A percentile compares a stretch with the other conserved stretches of the same genome.
phyloP scores from a whole-genome alignment of 2,797 vertebrate genomes.

The Falco novaeseelandiae region DNA sequence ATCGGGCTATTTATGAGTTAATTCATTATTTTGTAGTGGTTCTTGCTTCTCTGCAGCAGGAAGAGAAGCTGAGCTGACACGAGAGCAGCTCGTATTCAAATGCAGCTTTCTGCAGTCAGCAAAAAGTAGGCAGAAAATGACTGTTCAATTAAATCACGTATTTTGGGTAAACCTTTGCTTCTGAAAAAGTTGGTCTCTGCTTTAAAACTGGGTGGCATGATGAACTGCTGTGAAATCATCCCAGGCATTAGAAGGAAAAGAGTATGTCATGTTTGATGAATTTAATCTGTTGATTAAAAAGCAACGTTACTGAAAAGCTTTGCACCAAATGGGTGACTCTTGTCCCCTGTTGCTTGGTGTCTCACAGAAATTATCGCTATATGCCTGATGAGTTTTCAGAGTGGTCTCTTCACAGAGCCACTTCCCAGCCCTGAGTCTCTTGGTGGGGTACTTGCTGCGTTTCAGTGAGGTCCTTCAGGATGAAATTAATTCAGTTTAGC shows the following conservation, averaged over 20 bases:
- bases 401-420: rapidly evolving
- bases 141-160: slow-evolving; percentile 9
- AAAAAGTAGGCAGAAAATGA: slow-evolving; percentile 27
- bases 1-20: background rate
- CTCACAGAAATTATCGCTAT: background rate
- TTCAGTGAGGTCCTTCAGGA: background rate
- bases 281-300: slow-evolving; percentile 30
- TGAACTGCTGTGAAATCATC: slow-evolving; percentile 32
- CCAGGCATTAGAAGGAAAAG: background rate
- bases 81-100: background rate
- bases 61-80: background rate
- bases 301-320: background rate
- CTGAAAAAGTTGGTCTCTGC: background rate
- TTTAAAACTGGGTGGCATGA: background rate
- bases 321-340: background rate
- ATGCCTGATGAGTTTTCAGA: background rate
- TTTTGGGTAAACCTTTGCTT: slow-evolving; percentile 6
- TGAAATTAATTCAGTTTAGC: slow-evolving; percentile 52
- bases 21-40: background rate
- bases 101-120: slow-evolving; percentile 14
- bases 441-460: background rate
- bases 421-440: background rate
- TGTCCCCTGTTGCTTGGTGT: background rate
- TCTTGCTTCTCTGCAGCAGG: slow-evolving; percentile 11
- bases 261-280: slow-evolving; percentile 23